Conservation (phyloP, 1,140 invertebrate species). For the Hycleus cichorii region DNA sequence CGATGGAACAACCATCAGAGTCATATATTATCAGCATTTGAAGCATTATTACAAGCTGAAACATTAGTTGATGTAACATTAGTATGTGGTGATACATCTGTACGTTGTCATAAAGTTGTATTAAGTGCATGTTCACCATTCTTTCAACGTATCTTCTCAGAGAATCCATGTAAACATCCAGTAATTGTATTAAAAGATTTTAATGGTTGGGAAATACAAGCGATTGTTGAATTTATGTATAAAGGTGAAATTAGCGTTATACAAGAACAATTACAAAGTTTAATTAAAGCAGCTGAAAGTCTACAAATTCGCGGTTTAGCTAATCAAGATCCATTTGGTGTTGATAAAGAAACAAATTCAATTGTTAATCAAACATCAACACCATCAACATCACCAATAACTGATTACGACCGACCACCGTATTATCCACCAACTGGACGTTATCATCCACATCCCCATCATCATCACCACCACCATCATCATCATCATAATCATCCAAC, state of each 20-base stretch:
- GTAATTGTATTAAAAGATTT: constrained; percentile 87
- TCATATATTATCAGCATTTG: constrained; percentile 78
- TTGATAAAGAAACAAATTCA: constrained; percentile 46
- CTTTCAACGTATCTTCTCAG: constrained; percentile 79
- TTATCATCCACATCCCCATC: constrained; percentile 30
- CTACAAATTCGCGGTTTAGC: constrained; percentile 73
- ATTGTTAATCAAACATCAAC: constrained; percentile 45
- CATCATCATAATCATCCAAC: constrained; percentile 31
- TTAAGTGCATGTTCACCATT: constrained; percentile 86
- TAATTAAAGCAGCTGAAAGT: constrained; percentile 80
- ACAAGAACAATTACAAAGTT: constrained; percentile 69
- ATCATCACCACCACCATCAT: constrained; percentile 51
- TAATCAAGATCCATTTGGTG: constrained; percentile 56
- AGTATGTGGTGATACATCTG: constrained; percentile 73
- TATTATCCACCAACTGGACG: constrained; percentile 18
- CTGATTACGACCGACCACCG: constrained; percentile 43
- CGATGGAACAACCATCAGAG: constrained; percentile 88
- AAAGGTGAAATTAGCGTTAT: constrained; percentile 80
- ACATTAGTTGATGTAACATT: constrained; percentile 82
- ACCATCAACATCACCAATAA: constrained; percentile 49
- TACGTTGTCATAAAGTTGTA: constrained; percentile 83
- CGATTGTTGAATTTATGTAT: constrained; percentile 89
- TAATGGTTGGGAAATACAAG: constrained; percentile 75
- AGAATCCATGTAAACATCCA: constrained; percentile 89
- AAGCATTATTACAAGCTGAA: constrained; percentile 73